Base-by-base conservation (phyloP, 2,888 invertebrate species). In the Polymixis flavicincta region DNA sequence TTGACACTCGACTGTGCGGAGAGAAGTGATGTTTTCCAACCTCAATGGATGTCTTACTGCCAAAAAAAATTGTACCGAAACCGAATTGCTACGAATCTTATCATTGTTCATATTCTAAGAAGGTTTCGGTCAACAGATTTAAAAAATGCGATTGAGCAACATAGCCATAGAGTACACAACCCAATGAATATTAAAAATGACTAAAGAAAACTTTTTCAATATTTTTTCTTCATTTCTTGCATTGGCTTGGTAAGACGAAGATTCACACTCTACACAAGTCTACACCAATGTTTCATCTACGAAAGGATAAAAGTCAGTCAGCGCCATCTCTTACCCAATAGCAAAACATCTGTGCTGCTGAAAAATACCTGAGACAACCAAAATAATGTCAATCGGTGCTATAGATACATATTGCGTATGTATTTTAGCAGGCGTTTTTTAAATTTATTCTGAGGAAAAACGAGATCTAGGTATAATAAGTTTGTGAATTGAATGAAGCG, bases 1-100 rank as follows among this genome's bases (percentile, higher is more conserved):
- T 14, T 82, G 89, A 90, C 90, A 85, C 32, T 67, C 71, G 54
- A 72, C 71, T 76, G 66, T 74, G 59, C 37, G 6, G n/a, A 68
- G 66, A 85, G 59, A 68, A 76, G 70, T 78, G 84, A 59, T 73
- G 68, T 66, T 54, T 71, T 77, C 59, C 64, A 50, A 59, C 74
- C 57, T 48, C 45, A 74, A 66, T 61, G 61, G 80, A 73, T 78
- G 80, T 73, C 78, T 78, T 71, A 50, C 61, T n/a, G 74, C 54
- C 48, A 28, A 60, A 55, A 37, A 73, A 70, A 37, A 74, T 76
- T 68, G 28, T 54, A 19, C 8, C 13, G 6, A 48, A 37, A 50
- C 22, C 11, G 19, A 67, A 42, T 52, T 8, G 37, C 2, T 13
- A 13, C 2, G 19, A 57, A 19, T 74, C 48, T 8, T 74, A 37